A percentile compares a stretch with the other conserved stretches of the same genome.
Conservation (phyloP, 2,888 invertebrate species). For the Drosophila fungiperda region DNA sequence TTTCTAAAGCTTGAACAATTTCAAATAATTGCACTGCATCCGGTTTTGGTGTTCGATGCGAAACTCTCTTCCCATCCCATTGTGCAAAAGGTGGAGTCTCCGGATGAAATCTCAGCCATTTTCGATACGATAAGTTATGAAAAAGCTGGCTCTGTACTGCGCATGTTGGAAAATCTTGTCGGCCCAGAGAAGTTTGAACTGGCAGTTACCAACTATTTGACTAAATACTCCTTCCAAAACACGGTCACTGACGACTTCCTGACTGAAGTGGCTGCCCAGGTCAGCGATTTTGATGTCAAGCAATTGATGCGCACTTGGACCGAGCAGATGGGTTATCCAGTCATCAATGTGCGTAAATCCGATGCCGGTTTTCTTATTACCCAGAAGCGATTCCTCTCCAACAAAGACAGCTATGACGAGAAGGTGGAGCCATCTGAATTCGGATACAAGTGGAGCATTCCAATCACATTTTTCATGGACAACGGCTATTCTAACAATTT, state of each 20-base stretch:
- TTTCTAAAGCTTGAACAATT: conserved; percentile 90
- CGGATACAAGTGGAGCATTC: conserved; percentile 92
- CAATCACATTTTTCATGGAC: conserved; percentile 90
- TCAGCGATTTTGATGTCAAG: conserved; percentile 84
- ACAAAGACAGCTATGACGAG: conserved; percentile 86
- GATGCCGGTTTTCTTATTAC: conserved; percentile 86
- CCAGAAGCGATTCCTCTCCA: conserved; percentile 90
- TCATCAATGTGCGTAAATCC: conserved; percentile 87
- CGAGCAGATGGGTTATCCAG: conserved; percentile 93
- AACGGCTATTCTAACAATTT: conserved; percentile 70
- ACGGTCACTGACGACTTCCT: conserved; percentile 93
- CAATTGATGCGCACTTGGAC: conserved; percentile 95
- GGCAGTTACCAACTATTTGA: conserved; percentile 91
- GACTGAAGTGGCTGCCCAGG: conserved; percentile 86
- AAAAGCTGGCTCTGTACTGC: conserved; percentile 94
- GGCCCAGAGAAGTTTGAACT: conserved; percentile 88
- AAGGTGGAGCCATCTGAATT: conserved; percentile 85
- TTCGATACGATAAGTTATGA: conserved; percentile 96
- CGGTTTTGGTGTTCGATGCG: conserved; percentile 90
- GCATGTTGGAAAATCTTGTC: conserved; percentile 94
- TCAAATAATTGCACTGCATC: conserved; percentile 89
- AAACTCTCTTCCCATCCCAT: conserved; percentile 95
- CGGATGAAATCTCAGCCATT: conserved; percentile 95
- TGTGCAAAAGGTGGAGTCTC: conserved; percentile 92
- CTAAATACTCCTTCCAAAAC: conserved; percentile 89